These are phyloP conservation scores for Pedetes capensis DNA, from an alignment of 2,113 vertebrate genomes.

Conservation along the genomic window DNA sequence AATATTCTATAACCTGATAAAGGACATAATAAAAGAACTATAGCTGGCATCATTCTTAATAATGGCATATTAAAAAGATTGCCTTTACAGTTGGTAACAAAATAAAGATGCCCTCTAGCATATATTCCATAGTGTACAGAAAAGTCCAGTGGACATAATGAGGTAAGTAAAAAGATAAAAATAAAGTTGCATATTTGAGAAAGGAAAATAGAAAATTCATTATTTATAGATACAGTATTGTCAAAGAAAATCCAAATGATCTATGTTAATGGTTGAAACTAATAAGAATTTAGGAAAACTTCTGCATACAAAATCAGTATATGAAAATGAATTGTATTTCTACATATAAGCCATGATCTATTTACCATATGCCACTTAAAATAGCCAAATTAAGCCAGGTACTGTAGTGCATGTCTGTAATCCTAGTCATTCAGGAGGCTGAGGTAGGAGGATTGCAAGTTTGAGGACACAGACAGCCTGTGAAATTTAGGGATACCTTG, in stretches of 20 bases:
- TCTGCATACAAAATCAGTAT: not conserved
- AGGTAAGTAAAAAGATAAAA: not conserved
- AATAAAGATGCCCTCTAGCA: not conserved
- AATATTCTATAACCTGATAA: not conserved
- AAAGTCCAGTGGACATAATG: not conserved
- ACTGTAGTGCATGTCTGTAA: no score
- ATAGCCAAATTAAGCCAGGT: no score
- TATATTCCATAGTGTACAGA: not conserved
- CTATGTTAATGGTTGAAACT: not conserved
- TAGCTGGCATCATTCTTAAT: not conserved
- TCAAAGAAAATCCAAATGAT: not conserved
- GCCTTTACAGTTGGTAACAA: not conserved
- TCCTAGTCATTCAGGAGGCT: no score
- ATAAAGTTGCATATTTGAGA: not conserved
- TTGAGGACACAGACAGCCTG: no score
- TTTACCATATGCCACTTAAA: not conserved
- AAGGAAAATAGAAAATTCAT: not conserved
- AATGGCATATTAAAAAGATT: not conserved
- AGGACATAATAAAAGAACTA: not conserved
- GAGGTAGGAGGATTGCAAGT: no score
- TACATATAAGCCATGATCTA: not conserved
- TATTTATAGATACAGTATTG: not conserved
- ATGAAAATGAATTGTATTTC: not conserved
- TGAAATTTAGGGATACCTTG: no score
- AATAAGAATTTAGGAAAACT: not conserved